Evolutionary conservation across 2,113 vertebrate species (phyloP).

Genomic region (Camelus bactrianus): DNA sequence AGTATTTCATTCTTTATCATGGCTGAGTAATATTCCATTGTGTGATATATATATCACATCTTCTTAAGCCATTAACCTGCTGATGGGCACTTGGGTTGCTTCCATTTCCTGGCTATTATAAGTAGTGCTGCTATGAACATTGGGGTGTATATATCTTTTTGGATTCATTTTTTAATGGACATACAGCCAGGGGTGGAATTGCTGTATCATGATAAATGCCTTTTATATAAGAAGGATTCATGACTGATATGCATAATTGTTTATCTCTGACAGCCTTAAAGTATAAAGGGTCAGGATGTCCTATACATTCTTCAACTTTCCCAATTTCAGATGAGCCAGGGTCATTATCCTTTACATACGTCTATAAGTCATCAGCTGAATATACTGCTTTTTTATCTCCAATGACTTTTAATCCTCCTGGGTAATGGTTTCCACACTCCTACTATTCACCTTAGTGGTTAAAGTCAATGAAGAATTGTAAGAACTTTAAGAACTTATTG

Average conservation of each 20-base stretch:
- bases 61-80: too few species aligned
- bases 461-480: not conserved
- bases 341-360: not conserved
- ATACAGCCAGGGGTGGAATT: too few species aligned
- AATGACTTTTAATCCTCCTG: not conserved
- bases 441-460: not conserved
- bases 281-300: not conserved
- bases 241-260: not conserved
- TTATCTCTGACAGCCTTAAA: slow-evolving; percentile 12
- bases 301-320: not conserved
- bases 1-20: too few species aligned
- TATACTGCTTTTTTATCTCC: not conserved
- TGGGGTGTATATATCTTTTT: too few species aligned
- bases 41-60: too few species aligned
- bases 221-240: not conserved
- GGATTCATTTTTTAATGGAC: too few species aligned
- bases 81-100: too few species aligned
- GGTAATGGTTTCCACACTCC: not conserved
- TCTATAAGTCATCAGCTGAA: not conserved
- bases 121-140: too few species aligned
- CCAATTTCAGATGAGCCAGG: not conserved
- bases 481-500: too few species aligned
- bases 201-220: not conserved
- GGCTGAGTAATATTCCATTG: too few species aligned
- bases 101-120: too few species aligned